A percentile compares a stretch with the other conserved stretches of the same genome.
Evolutionary conservation across 1,140 invertebrate species (phyloP).

Genomic region (Drosophila cardini): DNA sequence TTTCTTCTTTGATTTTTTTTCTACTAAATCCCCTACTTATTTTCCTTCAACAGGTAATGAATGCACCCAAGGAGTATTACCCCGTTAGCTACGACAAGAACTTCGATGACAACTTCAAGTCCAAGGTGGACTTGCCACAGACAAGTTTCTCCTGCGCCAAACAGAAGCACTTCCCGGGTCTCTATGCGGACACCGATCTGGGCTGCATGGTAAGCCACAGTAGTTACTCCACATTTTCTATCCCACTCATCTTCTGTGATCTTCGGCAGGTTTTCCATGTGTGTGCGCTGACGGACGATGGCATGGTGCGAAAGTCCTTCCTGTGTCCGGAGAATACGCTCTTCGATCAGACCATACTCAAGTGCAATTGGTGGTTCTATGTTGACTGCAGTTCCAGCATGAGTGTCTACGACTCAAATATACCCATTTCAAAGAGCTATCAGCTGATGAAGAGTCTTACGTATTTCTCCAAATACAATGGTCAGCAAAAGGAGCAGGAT

Average conservation of each 20-base stretch:
- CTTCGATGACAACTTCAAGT: slow-evolving; percentile 93
- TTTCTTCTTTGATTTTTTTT: too few species aligned
- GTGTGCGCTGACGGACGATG: slow-evolving; percentile 94
- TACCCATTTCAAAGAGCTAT: slow-evolving; percentile 95
- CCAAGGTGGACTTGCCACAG: slow-evolving; percentile 92
- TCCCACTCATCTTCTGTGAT: background rate
- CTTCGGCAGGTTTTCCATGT: slow-evolving; percentile 92
- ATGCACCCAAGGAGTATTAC: slow-evolving; percentile 94
- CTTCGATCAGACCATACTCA: slow-evolving; percentile 94
- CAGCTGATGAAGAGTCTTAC: slow-evolving; percentile 95
- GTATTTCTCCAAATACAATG: slow-evolving; percentile 91
- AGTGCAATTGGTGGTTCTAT: slow-evolving; percentile 97
- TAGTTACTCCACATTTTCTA: background rate
- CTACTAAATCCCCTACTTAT: background rate
- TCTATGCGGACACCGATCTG: slow-evolving; percentile 95
- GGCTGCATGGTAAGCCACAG: slow-evolving; percentile 91
- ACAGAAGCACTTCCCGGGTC: slow-evolving; percentile 94
- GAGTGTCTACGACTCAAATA: slow-evolving; percentile 93
- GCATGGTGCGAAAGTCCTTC: slow-evolving; percentile 94
- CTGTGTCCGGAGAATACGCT: slow-evolving; percentile 94
- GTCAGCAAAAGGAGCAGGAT: slow-evolving; percentile 59
- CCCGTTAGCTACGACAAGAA: slow-evolving; percentile 94
- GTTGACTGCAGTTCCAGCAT: slow-evolving; percentile 93
- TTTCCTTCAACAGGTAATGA: slow-evolving; percentile 89
- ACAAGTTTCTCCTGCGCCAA: slow-evolving; percentile 95